Evolutionary conservation across 2,113 vertebrate genomes (phyloP).

Genomic region (Archilochus colubris): DNA sequence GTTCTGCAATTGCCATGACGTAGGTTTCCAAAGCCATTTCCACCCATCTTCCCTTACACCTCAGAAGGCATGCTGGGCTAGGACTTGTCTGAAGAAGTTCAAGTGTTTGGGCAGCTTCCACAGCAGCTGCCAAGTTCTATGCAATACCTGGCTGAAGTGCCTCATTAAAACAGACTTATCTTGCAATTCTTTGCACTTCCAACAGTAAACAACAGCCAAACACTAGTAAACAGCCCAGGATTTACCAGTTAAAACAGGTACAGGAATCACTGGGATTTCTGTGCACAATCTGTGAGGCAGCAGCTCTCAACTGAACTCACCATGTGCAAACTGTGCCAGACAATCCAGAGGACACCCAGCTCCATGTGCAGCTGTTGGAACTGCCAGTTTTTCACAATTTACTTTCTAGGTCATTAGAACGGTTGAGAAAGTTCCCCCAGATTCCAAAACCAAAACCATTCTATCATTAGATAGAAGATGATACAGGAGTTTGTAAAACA

Average conservation of each 20-base stretch:
- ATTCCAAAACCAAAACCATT: not conserved
- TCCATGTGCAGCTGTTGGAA: not conserved
- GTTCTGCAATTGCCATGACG: not conserved
- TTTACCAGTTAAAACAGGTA: not conserved
- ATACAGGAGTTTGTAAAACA: not conserved
- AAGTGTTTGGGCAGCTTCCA: not conserved
- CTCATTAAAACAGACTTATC: not conserved
- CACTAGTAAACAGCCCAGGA: not conserved
- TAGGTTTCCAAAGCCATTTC: not conserved
- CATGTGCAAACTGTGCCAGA: not conserved
- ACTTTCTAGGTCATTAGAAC: not conserved
- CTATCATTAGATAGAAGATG: not conserved
- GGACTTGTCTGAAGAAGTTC: not conserved
- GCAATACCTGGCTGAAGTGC: not conserved
- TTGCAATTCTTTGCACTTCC: not conserved
- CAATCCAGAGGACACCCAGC: fast-evolving
- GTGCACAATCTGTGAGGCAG: not conserved
- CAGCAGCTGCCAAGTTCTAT: not conserved
- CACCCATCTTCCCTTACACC: not conserved
- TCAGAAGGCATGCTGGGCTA: not conserved
- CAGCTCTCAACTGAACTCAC: not conserved
- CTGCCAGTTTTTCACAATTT: not conserved
- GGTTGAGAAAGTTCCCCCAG: not conserved
- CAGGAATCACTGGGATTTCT: not conserved
- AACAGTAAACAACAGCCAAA: not conserved